phyloP scores from a whole-genome alignment of 2,888 invertebrate genomes.

The Polydrusus pterygomalis region DNA sequence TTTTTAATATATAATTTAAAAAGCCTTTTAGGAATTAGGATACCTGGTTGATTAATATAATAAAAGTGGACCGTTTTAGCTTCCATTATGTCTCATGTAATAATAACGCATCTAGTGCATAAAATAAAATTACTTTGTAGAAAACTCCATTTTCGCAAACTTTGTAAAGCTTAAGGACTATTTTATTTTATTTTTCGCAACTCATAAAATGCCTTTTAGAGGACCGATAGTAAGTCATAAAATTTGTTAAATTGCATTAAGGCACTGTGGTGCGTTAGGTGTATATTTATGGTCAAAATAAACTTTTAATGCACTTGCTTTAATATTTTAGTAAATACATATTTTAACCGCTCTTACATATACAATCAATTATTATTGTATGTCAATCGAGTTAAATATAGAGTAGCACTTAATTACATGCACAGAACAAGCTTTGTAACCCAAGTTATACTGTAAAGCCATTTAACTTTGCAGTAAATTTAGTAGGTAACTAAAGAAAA shows the following conservation, averaged over 20 bases:
- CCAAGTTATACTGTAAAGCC: no score
- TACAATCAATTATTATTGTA: no score
- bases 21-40: background rate
- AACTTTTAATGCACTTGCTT: conserved; percentile 4
- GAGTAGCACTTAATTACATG: no score
- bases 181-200: conserved; percentile 43
- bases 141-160: conserved; percentile 24
- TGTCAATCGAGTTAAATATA: no score
- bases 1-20: conserved; percentile 1
- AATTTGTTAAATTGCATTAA: conserved; percentile 39
- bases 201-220: conserved; percentile 44
- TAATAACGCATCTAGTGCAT: conserved; percentile 21
- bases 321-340: no score
- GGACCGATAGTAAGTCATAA: conserved; percentile 34
- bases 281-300: conserved; percentile 10
- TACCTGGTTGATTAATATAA: background rate
- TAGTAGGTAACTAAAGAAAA: no score
- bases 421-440: no score
- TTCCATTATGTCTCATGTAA: conserved; percentile 6
- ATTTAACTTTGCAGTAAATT: no score
- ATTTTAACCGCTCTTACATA: no score
- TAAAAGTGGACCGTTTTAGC: conserved; percentile 1
- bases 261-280: conserved; percentile 18
- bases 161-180: conserved; percentile 37
- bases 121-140: conserved; percentile 40